Percentiles rank a stretch among this genome's conserved stretches.
Evolutionary conservation across 2,113 vertebrate genomes (phyloP).

Genomic region (Engraulis encrasicolus): DNA sequence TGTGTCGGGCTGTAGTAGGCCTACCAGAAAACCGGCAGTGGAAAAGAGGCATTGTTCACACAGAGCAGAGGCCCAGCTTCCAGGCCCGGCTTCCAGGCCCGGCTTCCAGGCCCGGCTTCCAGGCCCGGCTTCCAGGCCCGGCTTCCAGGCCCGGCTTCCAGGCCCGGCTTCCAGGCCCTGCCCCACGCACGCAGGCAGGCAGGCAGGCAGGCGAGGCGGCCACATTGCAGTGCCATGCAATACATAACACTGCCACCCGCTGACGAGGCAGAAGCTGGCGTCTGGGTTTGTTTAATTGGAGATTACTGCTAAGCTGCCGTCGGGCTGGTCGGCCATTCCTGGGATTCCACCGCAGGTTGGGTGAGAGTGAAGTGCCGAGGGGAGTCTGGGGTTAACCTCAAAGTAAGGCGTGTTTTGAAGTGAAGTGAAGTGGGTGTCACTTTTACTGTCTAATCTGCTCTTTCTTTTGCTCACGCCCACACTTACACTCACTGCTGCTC

Average conservation of each 20-base stretch:
- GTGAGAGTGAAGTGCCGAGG: background rate
- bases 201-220: too few species aligned
- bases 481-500: too few species aligned
- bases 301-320: slow-evolving; percentile 29
- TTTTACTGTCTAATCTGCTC: background rate
- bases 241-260: background rate
- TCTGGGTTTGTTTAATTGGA: slow-evolving; percentile 34
- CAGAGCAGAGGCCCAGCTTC: too few species aligned
- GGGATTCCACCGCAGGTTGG: slow-evolving; percentile 19
- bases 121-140: too few species aligned
- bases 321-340: slow-evolving; percentile 27
- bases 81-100: too few species aligned
- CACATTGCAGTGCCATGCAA: too few species aligned
- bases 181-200: too few species aligned
- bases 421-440: background rate
- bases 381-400: background rate
- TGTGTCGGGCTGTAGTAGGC: too few species aligned
- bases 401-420: background rate
- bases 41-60: too few species aligned
- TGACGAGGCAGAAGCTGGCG: slow-evolving; percentile 9
- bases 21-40: too few species aligned
- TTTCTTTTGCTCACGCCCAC: too few species aligned
- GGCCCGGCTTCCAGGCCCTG: background rate
- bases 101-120: too few species aligned
- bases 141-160: slow-evolving; percentile 10